Percentiles rank a stretch among this genome's conserved stretches.
Evolutionary conservation across 1,140 invertebrate species (phyloP).

Genomic region (Drosophila ogumai): DNA sequence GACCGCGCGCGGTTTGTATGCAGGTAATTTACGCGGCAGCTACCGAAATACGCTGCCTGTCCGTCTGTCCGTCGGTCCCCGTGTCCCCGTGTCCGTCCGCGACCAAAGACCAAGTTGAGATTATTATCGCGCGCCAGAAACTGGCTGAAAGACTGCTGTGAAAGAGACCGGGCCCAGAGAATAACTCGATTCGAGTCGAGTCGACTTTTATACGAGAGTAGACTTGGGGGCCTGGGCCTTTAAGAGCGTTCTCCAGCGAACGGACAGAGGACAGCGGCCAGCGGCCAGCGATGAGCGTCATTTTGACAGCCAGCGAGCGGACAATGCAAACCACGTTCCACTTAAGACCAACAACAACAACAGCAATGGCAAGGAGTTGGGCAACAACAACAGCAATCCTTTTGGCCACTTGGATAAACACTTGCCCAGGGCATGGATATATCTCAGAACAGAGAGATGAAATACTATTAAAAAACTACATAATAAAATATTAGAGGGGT

Average conservation of each 20-base stretch:
- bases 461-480: too few relatives aligned
- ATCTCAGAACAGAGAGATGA: constrained; percentile 2
- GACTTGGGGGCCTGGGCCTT: constrained; percentile 28
- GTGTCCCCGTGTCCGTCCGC: constrained; percentile 41
- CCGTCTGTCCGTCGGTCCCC: constrained; percentile 5
- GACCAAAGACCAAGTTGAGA: constrained; percentile 67
- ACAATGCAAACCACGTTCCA: constrained; percentile 83
- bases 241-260: constrained; percentile 31
- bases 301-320: constrained; percentile 80
- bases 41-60: constrained; percentile 83
- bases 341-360: constrained; percentile 68
- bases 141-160: constrained; percentile 53
- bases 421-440: constrained; percentile 58
- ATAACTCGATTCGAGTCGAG: constrained; percentile 48
- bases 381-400: constrained; percentile 50
- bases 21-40: constrained; percentile 84
- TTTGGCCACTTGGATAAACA: constrained; percentile 80
- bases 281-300: constrained; percentile 61
- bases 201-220: constrained; percentile 40
- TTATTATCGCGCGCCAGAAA: constrained; percentile 84
- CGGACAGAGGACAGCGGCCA: constrained; percentile 22
- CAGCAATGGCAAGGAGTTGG: constrained; percentile 13
- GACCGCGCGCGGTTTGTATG: constrained; percentile 69
- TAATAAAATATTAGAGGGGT: background rate
- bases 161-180: constrained; percentile 40